Evolutionary conservation across 1,140 invertebrate species (phyloP), one percentile per base, ranked within the genome.

Genomic region (Whitmania pigra): DNA sequence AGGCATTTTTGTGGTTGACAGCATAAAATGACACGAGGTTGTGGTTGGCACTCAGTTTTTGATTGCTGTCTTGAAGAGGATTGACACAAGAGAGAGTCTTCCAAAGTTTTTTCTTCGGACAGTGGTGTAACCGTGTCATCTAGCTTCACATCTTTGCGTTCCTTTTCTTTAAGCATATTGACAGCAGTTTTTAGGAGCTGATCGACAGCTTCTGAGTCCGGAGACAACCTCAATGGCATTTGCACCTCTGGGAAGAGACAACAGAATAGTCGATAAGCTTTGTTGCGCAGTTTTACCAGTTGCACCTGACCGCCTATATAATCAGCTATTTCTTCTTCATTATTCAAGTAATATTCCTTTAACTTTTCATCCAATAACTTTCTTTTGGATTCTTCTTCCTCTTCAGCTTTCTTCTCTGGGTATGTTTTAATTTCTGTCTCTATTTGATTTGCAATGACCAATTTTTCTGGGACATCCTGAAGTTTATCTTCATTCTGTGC

Each of bases 201-300:
- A 63, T 63, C 57, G 29, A 63, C 29, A 15, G 57, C 57, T 31
- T 63, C 57, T 63, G 57, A 25, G 29, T 63, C 57, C 22, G 57
- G 57, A 15, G 13, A 63, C 22, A 63, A 63, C 57, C 29, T 63
- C 11, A 63, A 22, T 3, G 57, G 57, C 57, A 31, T 63, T 63
- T 63, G 57, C 3, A 63, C 57, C 11, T 63, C 57, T 15, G 57
- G 57, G 29, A 63, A 63, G 22, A 63, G 29, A 31, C 57, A 63
- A 31, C 57, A 63, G 57, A 63, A 63, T 20, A 63, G 11, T 31
- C 57, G 22, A 18, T 63, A 63, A 7, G 57, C 29, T n/a, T 63
- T 63, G 29, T 63, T 63, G 11, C 57, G 57, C 29, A 63, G 57
- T 20, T 31, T 63, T 22, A 63, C 57, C 29, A 63, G 57, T 13